Percentiles rank a stretch among this genome's conserved stretches.
phyloP scores from a whole-genome alignment of 2,888 invertebrate species.

The Cheilosia soror region DNA sequence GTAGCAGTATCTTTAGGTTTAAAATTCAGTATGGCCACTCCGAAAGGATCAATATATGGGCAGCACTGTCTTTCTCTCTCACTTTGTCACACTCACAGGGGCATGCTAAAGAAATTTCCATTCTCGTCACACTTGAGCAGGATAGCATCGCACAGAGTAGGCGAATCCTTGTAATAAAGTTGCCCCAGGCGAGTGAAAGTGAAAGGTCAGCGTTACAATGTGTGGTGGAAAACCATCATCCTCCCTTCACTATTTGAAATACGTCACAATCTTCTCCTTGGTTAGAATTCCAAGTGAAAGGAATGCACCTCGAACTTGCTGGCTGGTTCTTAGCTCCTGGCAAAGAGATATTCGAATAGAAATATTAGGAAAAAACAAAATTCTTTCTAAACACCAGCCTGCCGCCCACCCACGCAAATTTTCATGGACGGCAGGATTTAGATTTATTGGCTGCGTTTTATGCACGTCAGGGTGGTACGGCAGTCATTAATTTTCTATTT shows the following conservation, averaged over 20 bases:
- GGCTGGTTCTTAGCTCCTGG: constrained; percentile 79
- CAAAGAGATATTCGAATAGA: constrained; percentile 82
- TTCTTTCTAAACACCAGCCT: constrained; percentile 60
- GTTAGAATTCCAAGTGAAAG: constrained; percentile 15
- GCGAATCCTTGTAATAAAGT: constrained; percentile 43
- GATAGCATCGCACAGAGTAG: constrained; percentile 66
- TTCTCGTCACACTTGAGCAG: constrained; percentile 82
- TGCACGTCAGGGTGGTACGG: neutral
- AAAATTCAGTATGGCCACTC: neutral
- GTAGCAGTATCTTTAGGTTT: constrained; percentile 4
- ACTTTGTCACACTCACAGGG: constrained; percentile 22
- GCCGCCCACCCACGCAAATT: neutral
- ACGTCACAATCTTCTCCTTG: constrained; percentile 5
- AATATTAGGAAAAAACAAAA: constrained; percentile 80
- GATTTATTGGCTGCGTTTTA: neutral
- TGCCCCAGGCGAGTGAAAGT: constrained; percentile 61
- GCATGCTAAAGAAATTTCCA: constrained; percentile 81
- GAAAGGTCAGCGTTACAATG: constrained; percentile 37
- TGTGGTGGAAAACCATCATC: neutral
- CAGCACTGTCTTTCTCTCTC: constrained; percentile 44
- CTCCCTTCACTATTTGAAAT: neutral
- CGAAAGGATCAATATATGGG: neutral
- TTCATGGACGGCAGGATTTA: neutral
- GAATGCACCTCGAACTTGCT: constrained; percentile 58
- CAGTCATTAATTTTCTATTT: constrained; percentile 80